Evolutionary conservation across 2,113 vertebrate species (phyloP).

Genomic region (Hystrix brachyura): DNA sequence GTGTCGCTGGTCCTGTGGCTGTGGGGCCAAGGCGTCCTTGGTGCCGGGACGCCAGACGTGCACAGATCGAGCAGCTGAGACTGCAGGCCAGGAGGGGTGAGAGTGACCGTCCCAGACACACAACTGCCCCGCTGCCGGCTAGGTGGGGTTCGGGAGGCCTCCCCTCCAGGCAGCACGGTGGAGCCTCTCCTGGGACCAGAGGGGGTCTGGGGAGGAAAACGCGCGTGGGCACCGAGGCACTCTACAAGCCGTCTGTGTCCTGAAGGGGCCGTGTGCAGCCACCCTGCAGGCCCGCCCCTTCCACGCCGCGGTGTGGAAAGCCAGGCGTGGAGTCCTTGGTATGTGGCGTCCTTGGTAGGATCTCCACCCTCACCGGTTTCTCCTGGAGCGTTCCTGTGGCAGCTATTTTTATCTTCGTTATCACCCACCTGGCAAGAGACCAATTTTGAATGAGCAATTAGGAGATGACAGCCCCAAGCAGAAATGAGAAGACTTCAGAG

Average conservation of each 20-base stretch:
- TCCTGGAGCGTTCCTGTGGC: too few species aligned
- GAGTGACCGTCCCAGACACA: rapidly evolving
- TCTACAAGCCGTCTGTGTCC: background rate
- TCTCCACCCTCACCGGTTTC: background rate
- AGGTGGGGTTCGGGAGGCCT: background rate
- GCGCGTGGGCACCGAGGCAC: rapidly evolving
- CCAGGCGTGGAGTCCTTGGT: background rate
- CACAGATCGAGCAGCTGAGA: background rate
- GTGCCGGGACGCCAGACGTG: too few species aligned
- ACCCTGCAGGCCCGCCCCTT: background rate
- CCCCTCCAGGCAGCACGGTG: rapidly evolving
- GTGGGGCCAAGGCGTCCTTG: background rate
- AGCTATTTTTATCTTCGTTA: background rate
- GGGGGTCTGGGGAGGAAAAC: background rate
- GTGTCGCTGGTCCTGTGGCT: background rate
- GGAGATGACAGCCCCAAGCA: background rate
- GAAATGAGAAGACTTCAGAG: background rate
- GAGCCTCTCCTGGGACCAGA: background rate
- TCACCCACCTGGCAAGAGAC: background rate
- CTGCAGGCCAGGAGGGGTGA: background rate
- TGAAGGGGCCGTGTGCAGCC: background rate
- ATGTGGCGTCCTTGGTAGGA: background rate
- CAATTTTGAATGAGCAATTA: background rate
- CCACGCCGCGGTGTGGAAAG: background rate
- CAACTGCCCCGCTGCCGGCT: background rate